Base-by-base conservation (phyloP, 1,140 invertebrate species). In the Drosophila pectinifera region DNA sequence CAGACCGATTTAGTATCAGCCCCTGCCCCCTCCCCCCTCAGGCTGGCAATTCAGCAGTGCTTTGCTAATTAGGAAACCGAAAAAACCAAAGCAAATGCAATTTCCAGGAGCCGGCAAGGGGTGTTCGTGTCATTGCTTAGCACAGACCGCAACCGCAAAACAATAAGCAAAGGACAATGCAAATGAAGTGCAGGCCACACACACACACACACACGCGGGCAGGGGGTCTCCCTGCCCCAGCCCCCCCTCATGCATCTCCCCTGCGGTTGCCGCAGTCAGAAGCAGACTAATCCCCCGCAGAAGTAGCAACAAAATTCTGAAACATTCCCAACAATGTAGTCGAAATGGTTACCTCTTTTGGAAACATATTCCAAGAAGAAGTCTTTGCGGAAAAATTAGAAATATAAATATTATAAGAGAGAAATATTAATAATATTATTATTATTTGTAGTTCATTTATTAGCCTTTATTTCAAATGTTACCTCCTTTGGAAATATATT, bases 71-170 rank as follows among this genome's bases (percentile, higher is more conserved):
- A 68, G 41, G 36, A 65, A 68, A 68, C 64, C 64, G 13, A 51
- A 65, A 86, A 85, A 85, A 85, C 73, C 68, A 86, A 86, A 85
- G 84, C 74, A 81, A 85, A 85, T 85, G 82, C 82, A 86, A 85
- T 86, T 85, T 84, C 81, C 68, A 54, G 61, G 43, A 16, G 39
- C 20, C 6, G 14, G 22, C 14, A 14, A n/a, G 64, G 51, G 22
- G 51, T 41, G 78, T 59, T 45, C 39, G 45, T 65, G 59, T 59
- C 67, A 48, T 80, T 69, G 81, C 78, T 86, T 70, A 86, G 78
- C 78, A 78, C 63, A 74, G 59, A 72, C 82, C 76, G 48, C 69
- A 85, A 80, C 81, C 78, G 69, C 82, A 86, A 69, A 74, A 78
- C 82, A 86, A 86, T 86, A 86, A 75, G 78, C 74, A 68, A 53